Evolutionary conservation across 2,113 vertebrate genomes (phyloP), one percentile per base, ranked within the genome.

Genomic region (Lophius piscatorius): DNA sequence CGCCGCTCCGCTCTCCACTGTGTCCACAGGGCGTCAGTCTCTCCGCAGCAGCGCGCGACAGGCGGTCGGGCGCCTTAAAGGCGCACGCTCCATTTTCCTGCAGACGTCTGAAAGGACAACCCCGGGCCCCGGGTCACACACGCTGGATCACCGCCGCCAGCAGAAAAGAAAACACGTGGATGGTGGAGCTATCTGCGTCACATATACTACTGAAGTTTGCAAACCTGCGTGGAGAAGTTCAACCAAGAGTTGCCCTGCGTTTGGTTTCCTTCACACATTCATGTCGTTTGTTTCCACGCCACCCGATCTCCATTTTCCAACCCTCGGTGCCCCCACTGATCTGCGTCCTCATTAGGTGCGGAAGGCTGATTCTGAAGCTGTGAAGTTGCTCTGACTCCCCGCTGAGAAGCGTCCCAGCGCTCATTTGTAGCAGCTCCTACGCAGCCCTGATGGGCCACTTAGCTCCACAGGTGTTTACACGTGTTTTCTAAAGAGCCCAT

Each of bases 1-100:
- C 41, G 82, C 83, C 59, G 84, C 82, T 70, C 60, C 29, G 64
- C 63, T 79, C 79, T 81, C 83, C 74, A 61, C 76, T 79, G 86
- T 74, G 87, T 84, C 85, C 84, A 84, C 67, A 85, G 86, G 88
- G 88, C 86, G 89, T 87, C 87, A 84, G 83, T 83, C 72, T 78
- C 81, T 82, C 58, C 74, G 54, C 80, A 76, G 79, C 83, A 81
- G 69, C 84, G 81, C 74, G 76, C 80, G 80, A 80, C 85, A 77
- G 84, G 87, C 82, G 70, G 81, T 73, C 83, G 52, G 81, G 68
- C 87, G 87, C 83, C 90, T 91, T 90, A 90, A 90, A 91, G 90
- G 84, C 73, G 81, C 83, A 88, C 76, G n/a, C 78, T 81, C 81
- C 80, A 73, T 83, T 87, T 88, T 87, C 75, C 56, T 12, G 2